Evolutionary conservation across 2,797 vertebrate genomes (phyloP), one percentile per base, ranked within the genome.

Genomic region (Pseudochromis fuscus): DNA sequence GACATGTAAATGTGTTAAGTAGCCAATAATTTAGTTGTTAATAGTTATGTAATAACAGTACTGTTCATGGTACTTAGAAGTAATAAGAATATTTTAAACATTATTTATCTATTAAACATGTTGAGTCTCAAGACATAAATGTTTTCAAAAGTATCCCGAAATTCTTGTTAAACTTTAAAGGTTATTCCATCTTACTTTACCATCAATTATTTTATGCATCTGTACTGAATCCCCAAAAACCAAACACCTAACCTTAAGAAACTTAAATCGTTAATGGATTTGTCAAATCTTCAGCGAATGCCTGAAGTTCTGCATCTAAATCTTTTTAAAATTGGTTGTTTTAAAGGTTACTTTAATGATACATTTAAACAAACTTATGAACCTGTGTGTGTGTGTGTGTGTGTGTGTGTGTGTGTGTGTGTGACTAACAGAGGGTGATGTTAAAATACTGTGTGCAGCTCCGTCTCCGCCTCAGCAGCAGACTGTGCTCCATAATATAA

Each of bases 381-480:
- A n/a, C n/a, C 31, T 40, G 51, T 19, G 18, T 52, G 19, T 56
- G 33, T 57, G 7, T 25, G 15, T 42, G 38, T 27, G 4, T 27
- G 10, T 4, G 35, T 21, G 52, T 31, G 30, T 12, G 28, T 31
- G 19, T 38, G 42, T 19, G 27, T 16, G 9, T 52, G 25, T 45
- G n/a, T 18, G 37, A 18, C 37, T 19, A 46, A 46, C 28, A 44
- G 31, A 53, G 30, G 27, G 28, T 10, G 57, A 48, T 0, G 13
- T 21, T 55, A 48, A 67, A 74, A 52, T 21, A 28, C n/a, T 4
- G 19, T 67, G 67, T 71, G 81, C 48, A 38, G 59, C 72, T 85
- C 60, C 67, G 8, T 79, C 77, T 82, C 60, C 73, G 25, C 28
- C 3, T n/a, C n/a, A n/a, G 55, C 0, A n/a, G 75, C 77, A 77